These are phyloP conservation scores for Lasaia peninsularis DNA, from an alignment of 1,140 invertebrate species.

Conservation along the genomic window DNA sequence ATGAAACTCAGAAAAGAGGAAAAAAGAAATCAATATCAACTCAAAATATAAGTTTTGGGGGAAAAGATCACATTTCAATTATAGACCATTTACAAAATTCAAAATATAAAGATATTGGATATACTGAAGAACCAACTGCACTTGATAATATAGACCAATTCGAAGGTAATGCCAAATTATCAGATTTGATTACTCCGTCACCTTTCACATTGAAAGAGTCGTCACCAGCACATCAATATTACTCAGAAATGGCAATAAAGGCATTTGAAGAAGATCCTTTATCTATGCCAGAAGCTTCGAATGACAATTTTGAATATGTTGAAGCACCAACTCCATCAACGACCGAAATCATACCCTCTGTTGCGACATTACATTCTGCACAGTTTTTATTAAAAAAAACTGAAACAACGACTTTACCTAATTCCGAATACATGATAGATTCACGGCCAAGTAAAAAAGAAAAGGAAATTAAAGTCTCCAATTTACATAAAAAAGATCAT, in stretches of 20 bases:
- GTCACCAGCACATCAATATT: conserved; percentile 53
- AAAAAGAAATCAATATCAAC: conserved; percentile 68
- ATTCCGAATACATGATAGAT: conserved; percentile 10
- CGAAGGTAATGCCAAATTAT: conserved; percentile 39
- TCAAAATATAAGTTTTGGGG: conserved; percentile 69
- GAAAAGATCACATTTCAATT: conserved; percentile 56
- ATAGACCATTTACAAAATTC: conserved; percentile 56
- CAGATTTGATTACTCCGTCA: conserved; percentile 31
- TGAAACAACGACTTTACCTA: conserved; percentile 1
- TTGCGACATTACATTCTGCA: conserved; percentile 22
- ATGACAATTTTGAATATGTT: conserved; percentile 59
- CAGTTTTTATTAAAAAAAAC: not conserved
- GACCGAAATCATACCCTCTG: conserved; percentile 24
- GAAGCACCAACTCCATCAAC: conserved; percentile 48
- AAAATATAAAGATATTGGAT: conserved; percentile 30
- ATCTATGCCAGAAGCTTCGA: conserved; percentile 53
- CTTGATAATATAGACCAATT: conserved; percentile 46
- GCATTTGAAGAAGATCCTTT: conserved; percentile 42
- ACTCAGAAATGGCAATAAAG: conserved; percentile 51
- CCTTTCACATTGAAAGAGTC: conserved; percentile 46
- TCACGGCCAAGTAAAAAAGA: conserved; percentile 9
- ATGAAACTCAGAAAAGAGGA: conserved; percentile 38
- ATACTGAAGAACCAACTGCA: conserved; percentile 40
- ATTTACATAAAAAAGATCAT: not conserved
- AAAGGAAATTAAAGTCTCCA: not conserved